Evolutionary conservation across 64 coral and sea anemone species (phyloP).

Genomic region (Pocillopora damicornis): DNA sequence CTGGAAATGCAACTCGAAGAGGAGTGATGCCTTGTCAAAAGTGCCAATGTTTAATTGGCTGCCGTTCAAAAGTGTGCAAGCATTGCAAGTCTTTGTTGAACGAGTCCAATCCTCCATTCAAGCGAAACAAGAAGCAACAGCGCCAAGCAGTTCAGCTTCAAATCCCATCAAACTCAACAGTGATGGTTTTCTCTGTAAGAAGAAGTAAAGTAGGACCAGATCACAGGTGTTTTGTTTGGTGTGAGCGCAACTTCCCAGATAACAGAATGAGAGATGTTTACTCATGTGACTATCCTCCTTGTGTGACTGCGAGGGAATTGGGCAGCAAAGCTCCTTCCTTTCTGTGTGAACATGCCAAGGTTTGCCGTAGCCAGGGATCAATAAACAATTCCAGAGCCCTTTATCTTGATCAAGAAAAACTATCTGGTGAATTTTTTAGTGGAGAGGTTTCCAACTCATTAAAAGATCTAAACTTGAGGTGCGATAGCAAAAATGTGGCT

Average conservation of each 20-base stretch:
- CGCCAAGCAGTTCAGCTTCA: slow-evolving; percentile 69
- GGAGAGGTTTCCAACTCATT: slow-evolving; percentile 55
- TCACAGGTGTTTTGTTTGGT: slow-evolving; percentile 76
- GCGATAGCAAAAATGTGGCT: slow-evolving; percentile 48
- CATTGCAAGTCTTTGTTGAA: slow-evolving; percentile 64
- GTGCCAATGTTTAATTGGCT: slow-evolving; percentile 85
- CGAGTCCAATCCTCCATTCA: slow-evolving; percentile 28
- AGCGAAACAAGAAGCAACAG: not conserved
- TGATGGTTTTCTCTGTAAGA: slow-evolving; percentile 68
- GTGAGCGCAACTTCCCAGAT: slow-evolving; percentile 9
- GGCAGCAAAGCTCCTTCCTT: slow-evolving; percentile 33
- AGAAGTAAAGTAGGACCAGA: slow-evolving; percentile 83
- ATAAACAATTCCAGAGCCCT: slow-evolving; percentile 56
- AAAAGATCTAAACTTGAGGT: slow-evolving; percentile 44
- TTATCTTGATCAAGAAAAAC: slow-evolving; percentile 50
- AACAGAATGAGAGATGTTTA: slow-evolving; percentile 15
- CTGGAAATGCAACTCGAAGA: slow-evolving; percentile 84
- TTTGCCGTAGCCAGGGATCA: slow-evolving; percentile 29
- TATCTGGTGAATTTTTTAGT: slow-evolving; percentile 28
- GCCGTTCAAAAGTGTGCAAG: slow-evolving; percentile 92
- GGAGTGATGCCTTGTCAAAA: slow-evolving; percentile 85
- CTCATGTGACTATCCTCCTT: slow-evolving; percentile 86
- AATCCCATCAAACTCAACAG: slow-evolving; percentile 44
- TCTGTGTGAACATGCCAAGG: slow-evolving; percentile 90
- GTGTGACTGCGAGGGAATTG: slow-evolving; percentile 79